phyloP scores from a whole-genome alignment of 2,113 vertebrate species.

The Lontra canadensis region DNA sequence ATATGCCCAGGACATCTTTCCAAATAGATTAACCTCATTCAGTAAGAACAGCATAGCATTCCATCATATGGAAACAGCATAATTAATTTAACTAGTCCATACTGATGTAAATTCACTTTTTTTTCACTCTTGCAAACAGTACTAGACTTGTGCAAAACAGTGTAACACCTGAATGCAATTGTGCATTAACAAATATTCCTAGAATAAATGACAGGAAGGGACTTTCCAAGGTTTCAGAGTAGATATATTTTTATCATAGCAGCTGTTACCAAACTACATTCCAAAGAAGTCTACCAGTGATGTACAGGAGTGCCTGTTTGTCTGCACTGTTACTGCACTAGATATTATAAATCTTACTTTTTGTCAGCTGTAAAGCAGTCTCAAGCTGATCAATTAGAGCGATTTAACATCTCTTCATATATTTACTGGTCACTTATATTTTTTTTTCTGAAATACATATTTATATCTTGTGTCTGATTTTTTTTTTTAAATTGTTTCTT shows the following conservation, averaged over 20 bases:
- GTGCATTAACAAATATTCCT: neutral
- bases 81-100: neutral
- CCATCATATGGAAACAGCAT: neutral
- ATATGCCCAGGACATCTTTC: neutral
- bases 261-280: neutral
- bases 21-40: neutral
- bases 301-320: neutral
- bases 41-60: neutral
- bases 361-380: neutral
- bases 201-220: neutral
- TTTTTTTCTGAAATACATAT: slow-evolving; percentile 9
- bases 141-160: neutral
- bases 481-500: neutral
- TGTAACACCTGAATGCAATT: neutral
- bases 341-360: neutral
- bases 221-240: neutral
- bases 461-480: neutral
- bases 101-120: neutral
- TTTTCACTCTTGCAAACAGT: neutral
- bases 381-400: neutral
- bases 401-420: neutral
- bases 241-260: neutral
- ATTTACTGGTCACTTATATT: neutral
- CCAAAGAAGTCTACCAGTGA: neutral
- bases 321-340: neutral